Percentiles rank a stretch among this genome's conserved stretches.
phyloP scores from a whole-genome alignment of 2,888 invertebrate genomes.

The Tipula confusa region DNA sequence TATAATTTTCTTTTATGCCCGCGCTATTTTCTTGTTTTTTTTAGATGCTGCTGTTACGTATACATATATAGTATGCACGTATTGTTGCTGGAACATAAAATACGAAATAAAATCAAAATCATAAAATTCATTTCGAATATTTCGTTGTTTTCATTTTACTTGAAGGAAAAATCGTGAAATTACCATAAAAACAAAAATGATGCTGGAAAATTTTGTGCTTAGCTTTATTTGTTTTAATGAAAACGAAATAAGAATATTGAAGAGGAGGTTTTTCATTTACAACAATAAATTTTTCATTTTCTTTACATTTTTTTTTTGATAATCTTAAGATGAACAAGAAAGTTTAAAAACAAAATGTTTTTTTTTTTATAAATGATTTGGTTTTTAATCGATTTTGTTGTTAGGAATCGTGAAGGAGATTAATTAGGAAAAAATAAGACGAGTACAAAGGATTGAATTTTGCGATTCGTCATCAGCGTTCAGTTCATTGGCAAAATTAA shows the following conservation, averaged over 20 bases:
- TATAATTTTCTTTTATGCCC: neutral
- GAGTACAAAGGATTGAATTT: neutral
- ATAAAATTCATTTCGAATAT: neutral
- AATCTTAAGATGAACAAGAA: neutral
- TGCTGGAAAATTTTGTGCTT: neutral
- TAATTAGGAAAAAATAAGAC: neutral
- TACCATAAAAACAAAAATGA: neutral
- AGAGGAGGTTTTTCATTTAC: neutral
- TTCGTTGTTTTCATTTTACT: neutral
- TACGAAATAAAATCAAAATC: slow-evolving; percentile 8
- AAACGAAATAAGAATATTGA: no score
- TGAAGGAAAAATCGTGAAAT: neutral
- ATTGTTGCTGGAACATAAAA: neutral
- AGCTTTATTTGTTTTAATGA: neutral
- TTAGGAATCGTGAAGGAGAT: neutral
- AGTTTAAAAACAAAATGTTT: neutral
- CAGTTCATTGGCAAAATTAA: neutral
- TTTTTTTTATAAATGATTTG: slow-evolving; percentile 1
- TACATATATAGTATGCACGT: neutral
- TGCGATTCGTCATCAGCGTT: neutral
- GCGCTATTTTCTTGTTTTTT: neutral
- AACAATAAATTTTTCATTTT: neutral
- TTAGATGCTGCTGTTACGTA: neutral
- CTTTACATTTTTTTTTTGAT: neutral
- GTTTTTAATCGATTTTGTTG: neutral